These are phyloP conservation scores for Zosterops borbonicus DNA, from an alignment of 2,113 vertebrate species.

Conservation along the genomic window DNA sequence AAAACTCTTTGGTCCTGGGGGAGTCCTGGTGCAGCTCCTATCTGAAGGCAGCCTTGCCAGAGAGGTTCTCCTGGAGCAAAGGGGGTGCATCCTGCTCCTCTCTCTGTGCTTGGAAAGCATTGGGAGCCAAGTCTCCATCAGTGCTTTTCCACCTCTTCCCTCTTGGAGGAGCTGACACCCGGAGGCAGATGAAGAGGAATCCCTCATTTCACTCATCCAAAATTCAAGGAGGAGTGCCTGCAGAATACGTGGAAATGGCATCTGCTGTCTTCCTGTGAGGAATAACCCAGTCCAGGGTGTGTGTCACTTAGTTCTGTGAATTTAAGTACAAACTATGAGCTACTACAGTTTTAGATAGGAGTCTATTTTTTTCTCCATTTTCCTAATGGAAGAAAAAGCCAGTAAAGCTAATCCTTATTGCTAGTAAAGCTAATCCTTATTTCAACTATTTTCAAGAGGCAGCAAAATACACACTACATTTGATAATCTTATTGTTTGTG, in stretches of 20 bases:
- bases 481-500: not conserved
- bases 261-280: not conserved
- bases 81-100: not conserved
- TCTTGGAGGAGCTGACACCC: not conserved
- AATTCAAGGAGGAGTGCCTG: not conserved
- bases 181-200: not conserved
- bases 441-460: not conserved
- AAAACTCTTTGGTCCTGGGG: not conserved
- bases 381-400: not conserved
- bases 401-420: not conserved
- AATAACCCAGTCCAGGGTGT: not conserved
- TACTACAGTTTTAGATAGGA: not conserved
- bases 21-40: not conserved
- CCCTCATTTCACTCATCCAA: not conserved
- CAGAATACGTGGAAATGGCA: not conserved
- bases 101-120: not conserved
- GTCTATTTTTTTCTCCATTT: not conserved
- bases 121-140: rapidly evolving
- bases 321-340: not conserved
- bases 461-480: not conserved
- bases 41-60: not conserved
- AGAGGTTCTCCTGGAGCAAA: not conserved
- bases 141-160: not conserved
- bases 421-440: not conserved
- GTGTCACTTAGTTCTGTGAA: not conserved